Evolutionary conservation across 2,797 vertebrate species (phyloP), one percentile per base, ranked within the genome.

Genomic region (Microcaecilia unicolor): DNA sequence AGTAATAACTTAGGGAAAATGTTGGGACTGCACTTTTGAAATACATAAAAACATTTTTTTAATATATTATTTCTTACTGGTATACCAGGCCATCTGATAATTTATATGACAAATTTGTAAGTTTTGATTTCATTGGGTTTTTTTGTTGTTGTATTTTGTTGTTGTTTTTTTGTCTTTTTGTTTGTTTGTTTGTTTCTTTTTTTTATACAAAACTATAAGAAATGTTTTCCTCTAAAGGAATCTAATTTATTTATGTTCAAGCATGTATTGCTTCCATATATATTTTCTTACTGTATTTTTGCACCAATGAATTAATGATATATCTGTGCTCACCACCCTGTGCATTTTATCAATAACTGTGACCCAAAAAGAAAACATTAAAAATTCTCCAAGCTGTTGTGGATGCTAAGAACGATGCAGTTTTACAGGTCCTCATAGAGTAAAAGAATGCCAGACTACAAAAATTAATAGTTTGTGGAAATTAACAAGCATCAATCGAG

Each of bases 61-160:
- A 67, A 73, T 62, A 40, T 70, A 55, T 73, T 72, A 71, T 67
- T 66, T 71, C 64, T 51, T 70, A 75, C 67, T 56, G 31, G 38
- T 57, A 45, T 66, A 64, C 70, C 36, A 55, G 24, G 27, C 42
- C 59, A 59, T 66, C 36, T 74, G 64, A 63, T 82, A 80, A 80
- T 78, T 83, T 73, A 80, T 75, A 64, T 72, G 63, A 76, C 72
- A 70, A 60, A 72, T 76, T 74, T 79, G 76, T 77, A 76, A 74
- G 77, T 54, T 64, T 72, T 76, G 54, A n/a, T n/a, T n/a, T n/a
- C 71, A 78, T 69, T 76, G 44, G 52, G n/a, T n/a, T n/a, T n/a
- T n/a, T n/a, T n/a, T n/a, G n/a, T n/a, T n/a, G n/a, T n/a, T n/a
- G n/a, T n/a, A n/a, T n/a, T n/a, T n/a, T n/a, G n/a, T n/a, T n/a